Conservation (phyloP, 1,140 invertebrate species). For the Maconellicoccus hirsutus region DNA sequence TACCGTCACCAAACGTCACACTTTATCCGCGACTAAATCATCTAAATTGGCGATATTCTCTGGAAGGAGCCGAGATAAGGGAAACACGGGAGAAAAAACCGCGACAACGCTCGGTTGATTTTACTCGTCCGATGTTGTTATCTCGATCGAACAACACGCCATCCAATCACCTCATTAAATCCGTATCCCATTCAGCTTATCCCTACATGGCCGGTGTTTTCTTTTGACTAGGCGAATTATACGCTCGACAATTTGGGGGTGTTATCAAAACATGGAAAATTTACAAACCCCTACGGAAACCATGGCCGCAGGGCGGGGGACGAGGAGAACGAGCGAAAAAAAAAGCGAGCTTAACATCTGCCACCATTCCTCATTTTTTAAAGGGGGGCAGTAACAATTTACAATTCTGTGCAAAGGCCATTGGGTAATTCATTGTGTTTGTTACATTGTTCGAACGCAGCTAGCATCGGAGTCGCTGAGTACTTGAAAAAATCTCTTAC, state of each 20-base stretch:
- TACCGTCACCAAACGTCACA: too few species aligned
- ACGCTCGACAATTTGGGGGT: conserved; percentile 26
- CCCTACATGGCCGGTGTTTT: neutral
- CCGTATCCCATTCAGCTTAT: conserved; percentile 5
- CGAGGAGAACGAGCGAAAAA: neutral
- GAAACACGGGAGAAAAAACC: too few species aligned
- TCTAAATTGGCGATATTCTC: too few species aligned
- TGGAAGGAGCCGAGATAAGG: too few species aligned
- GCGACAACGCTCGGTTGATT: too few species aligned
- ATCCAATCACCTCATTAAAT: conserved; percentile 17
- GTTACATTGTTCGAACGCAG: conserved; percentile 20
- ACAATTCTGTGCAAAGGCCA: conserved; percentile 17
- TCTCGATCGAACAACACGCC: neutral
- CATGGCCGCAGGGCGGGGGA: neutral
- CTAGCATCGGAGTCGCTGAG: conserved; percentile 16
- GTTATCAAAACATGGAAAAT: conserved; percentile 26
- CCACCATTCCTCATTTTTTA: neutral
- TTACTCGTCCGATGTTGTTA: too few species aligned
- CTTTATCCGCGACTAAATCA: too few species aligned
- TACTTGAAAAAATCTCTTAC: conserved; percentile 21
- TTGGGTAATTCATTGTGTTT: conserved; percentile 22
- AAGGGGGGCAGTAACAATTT: conserved; percentile 13
- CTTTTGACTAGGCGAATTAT: conserved; percentile 22
- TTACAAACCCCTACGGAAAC: conserved; percentile 13
- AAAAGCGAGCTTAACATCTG: neutral